Evolutionary conservation across 2,113 vertebrate genomes (phyloP).

Genomic region (Pelusios castaneus): DNA sequence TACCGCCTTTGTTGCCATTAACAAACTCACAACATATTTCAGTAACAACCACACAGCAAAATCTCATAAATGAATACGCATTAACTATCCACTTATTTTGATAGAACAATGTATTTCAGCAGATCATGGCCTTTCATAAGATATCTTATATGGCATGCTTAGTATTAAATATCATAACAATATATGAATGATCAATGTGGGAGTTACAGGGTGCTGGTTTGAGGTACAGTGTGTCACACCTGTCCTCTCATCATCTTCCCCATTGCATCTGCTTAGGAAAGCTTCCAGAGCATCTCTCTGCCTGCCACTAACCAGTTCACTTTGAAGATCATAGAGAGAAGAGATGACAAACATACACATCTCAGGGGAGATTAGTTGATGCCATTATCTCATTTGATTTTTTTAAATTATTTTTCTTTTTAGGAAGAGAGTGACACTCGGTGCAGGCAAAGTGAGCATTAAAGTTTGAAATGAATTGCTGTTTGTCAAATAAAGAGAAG

Average conservation of each 20-base stretch:
- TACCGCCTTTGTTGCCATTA: too few species aligned
- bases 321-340: background rate
- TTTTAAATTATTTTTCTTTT: background rate
- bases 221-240: too few species aligned
- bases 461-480: conserved; percentile 70
- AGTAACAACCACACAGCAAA: too few species aligned
- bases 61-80: too few species aligned
- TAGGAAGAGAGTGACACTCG: background rate
- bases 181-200: too few species aligned
- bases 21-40: too few species aligned
- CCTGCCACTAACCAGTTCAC: background rate
- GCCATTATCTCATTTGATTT: conserved; percentile 33
- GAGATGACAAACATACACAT: background rate
- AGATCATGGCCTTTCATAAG: too few species aligned
- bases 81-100: too few species aligned
- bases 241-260: background rate
- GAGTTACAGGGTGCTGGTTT: too few species aligned
- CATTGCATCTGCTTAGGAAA: background rate
- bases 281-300: background rate
- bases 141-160: too few species aligned
- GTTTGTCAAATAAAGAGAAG: conserved; percentile 25
- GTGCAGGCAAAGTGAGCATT: conserved; percentile 40
- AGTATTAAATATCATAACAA: too few species aligned
- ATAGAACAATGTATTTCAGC: too few species aligned
- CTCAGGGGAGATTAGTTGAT: background rate